phyloP scores from a whole-genome alignment of 2,113 vertebrate species.

The Gobius niger region DNA sequence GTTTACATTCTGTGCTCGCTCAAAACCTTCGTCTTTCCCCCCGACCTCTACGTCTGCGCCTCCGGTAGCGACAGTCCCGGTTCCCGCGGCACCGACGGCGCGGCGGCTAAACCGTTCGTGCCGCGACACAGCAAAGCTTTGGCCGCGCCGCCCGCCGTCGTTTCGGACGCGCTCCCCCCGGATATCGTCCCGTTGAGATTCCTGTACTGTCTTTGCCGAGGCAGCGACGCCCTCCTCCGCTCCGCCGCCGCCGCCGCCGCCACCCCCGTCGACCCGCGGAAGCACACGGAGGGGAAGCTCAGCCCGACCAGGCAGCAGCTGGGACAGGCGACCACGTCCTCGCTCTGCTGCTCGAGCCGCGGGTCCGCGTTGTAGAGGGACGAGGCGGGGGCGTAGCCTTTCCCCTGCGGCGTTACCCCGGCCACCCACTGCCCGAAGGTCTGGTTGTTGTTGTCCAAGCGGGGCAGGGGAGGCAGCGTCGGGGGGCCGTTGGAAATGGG shows the following conservation, averaged over 20 bases:
- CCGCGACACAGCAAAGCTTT: constrained; percentile 78
- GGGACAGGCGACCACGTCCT: constrained; percentile 85
- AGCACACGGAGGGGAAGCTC: constrained; percentile 85
- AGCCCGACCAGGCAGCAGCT: constrained; percentile 86
- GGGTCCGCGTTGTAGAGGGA: constrained; percentile 45
- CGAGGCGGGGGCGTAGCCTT: constrained; percentile 40
- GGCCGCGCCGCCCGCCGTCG: constrained; percentile 54
- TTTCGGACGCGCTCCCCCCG: constrained; percentile 14
- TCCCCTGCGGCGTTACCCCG: constrained; percentile 60
- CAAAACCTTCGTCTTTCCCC: not conserved
- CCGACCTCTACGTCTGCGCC: constrained; percentile 79
- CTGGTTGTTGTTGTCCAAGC: constrained; percentile 82
- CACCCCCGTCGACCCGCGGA: constrained; percentile 66
- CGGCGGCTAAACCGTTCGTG: constrained; percentile 45
- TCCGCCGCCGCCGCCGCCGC: constrained; percentile 56
- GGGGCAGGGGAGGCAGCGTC: constrained; percentile 61
- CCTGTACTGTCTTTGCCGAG: constrained; percentile 77
- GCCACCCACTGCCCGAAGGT: constrained; percentile 81
- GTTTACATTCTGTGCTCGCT: constrained; percentile 8
- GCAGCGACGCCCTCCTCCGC: constrained; percentile 61
- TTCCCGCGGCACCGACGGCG: constrained; percentile 64
- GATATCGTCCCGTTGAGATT: constrained; percentile 83
- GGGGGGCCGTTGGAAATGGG: constrained; percentile 69
- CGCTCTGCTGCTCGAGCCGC: constrained; percentile 55
- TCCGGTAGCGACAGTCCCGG: constrained; percentile 85